Conservation (phyloP, 2,797 vertebrate genomes). For the Galagoides demidoff region DNA sequence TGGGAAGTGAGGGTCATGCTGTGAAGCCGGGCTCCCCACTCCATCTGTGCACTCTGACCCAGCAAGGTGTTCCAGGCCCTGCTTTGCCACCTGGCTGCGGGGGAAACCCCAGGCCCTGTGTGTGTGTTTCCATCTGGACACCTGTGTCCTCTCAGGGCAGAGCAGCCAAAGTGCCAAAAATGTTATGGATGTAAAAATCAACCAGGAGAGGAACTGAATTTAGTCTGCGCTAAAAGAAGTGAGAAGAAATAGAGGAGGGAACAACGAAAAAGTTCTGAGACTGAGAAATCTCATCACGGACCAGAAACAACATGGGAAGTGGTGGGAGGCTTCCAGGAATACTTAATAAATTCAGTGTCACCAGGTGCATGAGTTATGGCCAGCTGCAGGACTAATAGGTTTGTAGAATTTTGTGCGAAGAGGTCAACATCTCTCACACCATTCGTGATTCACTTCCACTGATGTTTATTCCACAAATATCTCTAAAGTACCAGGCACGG, state of each 20-base stretch:
- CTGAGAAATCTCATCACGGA: neutral
- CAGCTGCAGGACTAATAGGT: neutral
- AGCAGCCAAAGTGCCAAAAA: neutral
- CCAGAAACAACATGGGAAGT: neutral
- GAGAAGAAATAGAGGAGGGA: too few species aligned
- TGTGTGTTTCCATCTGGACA: rapidly evolving
- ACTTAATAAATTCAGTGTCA: neutral
- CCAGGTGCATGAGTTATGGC: rapidly evolving
- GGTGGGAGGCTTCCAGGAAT: neutral
- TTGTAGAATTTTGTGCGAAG: neutral
- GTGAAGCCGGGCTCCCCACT: rapidly evolving
- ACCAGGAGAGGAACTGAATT: neutral
- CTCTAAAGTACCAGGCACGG: neutral
- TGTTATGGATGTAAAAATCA: rapidly evolving
- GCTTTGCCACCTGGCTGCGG: rapidly evolving
- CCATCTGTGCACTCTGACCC: rapidly evolving
- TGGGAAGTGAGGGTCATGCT: rapidly evolving
- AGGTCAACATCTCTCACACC: neutral
- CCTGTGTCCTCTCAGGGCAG: neutral
- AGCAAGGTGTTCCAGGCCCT: rapidly evolving
- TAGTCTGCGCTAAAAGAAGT: neutral
- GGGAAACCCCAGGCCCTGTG: neutral
- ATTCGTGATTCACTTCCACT: neutral
- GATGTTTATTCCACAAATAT: neutral
- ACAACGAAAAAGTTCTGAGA: neutral